Evolutionary conservation across 2,113 vertebrate species (phyloP).

Genomic region (Platichthys flesus): DNA sequence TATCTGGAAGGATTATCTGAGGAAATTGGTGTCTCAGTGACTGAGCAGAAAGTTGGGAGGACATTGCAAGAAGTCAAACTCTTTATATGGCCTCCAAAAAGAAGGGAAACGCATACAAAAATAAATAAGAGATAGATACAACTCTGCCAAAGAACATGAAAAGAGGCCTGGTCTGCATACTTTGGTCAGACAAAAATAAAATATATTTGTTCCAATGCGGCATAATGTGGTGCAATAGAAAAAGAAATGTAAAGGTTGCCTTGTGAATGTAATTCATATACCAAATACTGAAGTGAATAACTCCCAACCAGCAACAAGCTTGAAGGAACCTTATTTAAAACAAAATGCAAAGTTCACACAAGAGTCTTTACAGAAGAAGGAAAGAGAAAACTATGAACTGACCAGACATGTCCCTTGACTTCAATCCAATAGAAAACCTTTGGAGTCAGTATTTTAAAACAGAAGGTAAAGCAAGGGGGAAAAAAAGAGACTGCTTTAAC

Average conservation of each 20-base stretch:
- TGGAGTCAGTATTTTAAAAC: too few species aligned
- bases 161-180: not conserved
- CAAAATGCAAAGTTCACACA: not conserved
- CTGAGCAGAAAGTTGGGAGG: not conserved
- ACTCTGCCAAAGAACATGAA: not conserved
- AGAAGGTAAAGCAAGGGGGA: too few species aligned
- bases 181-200: not conserved
- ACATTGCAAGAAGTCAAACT: not conserved
- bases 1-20: conserved; percentile 3
- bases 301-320: not conserved
- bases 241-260: not conserved
- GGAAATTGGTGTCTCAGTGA: conserved; percentile 7
- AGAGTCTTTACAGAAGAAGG: not conserved
- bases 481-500: too few species aligned
- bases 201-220: not conserved
- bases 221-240: too few species aligned
- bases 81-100: not conserved
- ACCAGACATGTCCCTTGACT: too few species aligned
- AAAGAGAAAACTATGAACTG: not conserved
- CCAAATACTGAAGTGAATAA: not conserved
- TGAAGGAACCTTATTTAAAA: not conserved
- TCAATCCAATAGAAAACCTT: not conserved
- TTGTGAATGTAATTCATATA: not conserved
- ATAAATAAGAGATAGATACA: too few species aligned
- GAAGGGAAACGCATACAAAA: too few species aligned